These are phyloP conservation scores for Hyposoter dolosus DNA, from an alignment of 2,888 invertebrate genomes.

Conservation along the genomic window DNA sequence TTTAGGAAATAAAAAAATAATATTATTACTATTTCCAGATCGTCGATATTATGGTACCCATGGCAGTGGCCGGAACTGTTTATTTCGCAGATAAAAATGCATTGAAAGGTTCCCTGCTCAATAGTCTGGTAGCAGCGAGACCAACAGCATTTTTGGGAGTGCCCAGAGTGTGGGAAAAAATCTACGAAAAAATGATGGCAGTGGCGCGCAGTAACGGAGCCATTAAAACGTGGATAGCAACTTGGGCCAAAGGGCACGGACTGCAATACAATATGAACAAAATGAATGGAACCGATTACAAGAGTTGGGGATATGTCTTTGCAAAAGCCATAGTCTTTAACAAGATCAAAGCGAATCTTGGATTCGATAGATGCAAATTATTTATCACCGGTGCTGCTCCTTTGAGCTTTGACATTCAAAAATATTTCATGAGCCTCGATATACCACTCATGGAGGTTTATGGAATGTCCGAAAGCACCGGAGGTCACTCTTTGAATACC, in stretches of 20 bases:
- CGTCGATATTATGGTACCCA: conserved; percentile 91
- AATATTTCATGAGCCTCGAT: conserved; percentile 95
- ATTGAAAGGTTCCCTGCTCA: conserved; percentile 92
- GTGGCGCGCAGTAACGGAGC: conserved; percentile 90
- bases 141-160: conserved; percentile 95
- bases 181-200: conserved; percentile 93
- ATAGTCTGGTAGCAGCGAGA: conserved; percentile 90
- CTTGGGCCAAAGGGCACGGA: conserved; percentile 92
- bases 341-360: conserved; percentile 91
- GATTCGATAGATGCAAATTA: conserved; percentile 90
- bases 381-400: conserved; percentile 95
- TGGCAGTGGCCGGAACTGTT: conserved; percentile 88
- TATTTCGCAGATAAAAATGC: conserved; percentile 97
- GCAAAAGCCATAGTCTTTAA: conserved; percentile 92
- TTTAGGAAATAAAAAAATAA: background rate
- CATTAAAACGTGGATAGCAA: conserved; percentile 90
- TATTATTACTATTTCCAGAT: conserved; percentile 85
- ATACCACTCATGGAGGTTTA: conserved; percentile 94
- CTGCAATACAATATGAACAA: conserved; percentile 88
- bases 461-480: conserved; percentile 94
- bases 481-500: conserved; percentile 90
- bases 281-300: conserved; percentile 86
- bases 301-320: conserved; percentile 90
- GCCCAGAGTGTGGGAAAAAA: conserved; percentile 98
- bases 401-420: conserved; percentile 92